A percentile compares a stretch with the other conserved stretches of the same genome.
These are phyloP conservation scores for Clupea harengus DNA, from an alignment of 2,113 vertebrate genomes.

Conservation along the genomic window DNA sequence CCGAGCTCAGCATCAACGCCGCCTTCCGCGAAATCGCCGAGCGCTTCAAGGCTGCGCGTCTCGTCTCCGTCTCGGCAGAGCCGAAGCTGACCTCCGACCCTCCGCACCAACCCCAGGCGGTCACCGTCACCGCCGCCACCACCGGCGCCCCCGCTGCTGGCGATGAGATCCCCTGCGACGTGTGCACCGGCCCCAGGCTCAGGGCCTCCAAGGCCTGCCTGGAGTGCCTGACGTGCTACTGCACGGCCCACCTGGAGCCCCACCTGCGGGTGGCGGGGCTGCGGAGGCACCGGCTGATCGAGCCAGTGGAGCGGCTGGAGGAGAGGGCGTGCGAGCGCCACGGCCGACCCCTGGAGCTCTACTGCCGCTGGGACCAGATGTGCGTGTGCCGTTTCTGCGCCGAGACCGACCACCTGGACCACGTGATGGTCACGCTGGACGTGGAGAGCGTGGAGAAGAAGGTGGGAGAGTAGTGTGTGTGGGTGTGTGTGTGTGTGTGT, in stretches of 20 bases:
- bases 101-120: neutral
- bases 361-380: slow-evolving; percentile 42
- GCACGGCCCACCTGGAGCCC: slow-evolving; percentile 56
- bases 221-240: slow-evolving; percentile 51
- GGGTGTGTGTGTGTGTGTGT: neutral
- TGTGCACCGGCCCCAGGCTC: slow-evolving; percentile 45
- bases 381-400: slow-evolving; percentile 50
- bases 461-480: slow-evolving; percentile 6
- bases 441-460: slow-evolving; percentile 30
- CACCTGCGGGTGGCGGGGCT: slow-evolving; percentile 36
- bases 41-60: slow-evolving; percentile 50
- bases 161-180: slow-evolving; percentile 52
- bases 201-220: slow-evolving; percentile 51
- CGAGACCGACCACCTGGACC: slow-evolving; percentile 35
- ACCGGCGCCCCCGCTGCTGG: fast-evolving
- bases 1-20: slow-evolving; percentile 60
- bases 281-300: slow-evolving; percentile 48
- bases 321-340: slow-evolving; percentile 53
- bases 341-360: slow-evolving; percentile 51
- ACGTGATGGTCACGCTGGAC: slow-evolving; percentile 36
- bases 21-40: slow-evolving; percentile 63
- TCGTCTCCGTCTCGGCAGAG: neutral
- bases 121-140: neutral
- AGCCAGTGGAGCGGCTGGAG: neutral
- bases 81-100: neutral